A percentile compares a stretch with the other conserved stretches of the same genome.
phyloP scores from a whole-genome alignment of 2,888 invertebrate species.

The Deroplatys truncata region DNA sequence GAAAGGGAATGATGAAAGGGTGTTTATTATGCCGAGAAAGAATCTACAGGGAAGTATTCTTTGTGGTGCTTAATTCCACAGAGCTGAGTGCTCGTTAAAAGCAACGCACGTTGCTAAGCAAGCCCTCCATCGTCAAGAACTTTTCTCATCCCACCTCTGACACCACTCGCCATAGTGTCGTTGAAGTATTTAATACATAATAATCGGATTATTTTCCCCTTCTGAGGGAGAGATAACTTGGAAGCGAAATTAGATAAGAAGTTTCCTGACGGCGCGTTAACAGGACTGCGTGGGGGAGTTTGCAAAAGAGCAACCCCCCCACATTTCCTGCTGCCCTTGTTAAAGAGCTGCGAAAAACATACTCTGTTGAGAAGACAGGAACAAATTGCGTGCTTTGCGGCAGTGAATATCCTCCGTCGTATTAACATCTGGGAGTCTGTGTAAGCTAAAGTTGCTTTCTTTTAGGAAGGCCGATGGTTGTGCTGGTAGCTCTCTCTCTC shows the following conservation, averaged over 20 bases:
- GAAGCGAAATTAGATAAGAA: constrained; percentile 2
- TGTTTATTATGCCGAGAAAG: too few species aligned
- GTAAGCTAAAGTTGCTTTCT: too few species aligned
- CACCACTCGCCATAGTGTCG: not conserved
- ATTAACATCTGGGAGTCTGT: too few species aligned
- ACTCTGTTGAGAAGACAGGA: not conserved
- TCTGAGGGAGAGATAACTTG: not conserved
- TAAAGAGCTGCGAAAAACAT: not conserved
- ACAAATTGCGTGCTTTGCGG: not conserved
- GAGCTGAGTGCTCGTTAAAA: too few species aligned
- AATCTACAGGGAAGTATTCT: too few species aligned
- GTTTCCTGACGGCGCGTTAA: not conserved
- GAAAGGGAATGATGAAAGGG: too few species aligned
- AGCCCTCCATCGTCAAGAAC: not conserved
- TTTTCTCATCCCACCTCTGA: not conserved
- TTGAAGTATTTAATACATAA: constrained; percentile 11
- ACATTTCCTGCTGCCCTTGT: not conserved
- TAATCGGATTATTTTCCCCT: constrained; percentile 3
- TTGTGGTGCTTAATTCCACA: too few species aligned
- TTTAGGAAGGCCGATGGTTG: too few species aligned
- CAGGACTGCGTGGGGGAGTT: not conserved
- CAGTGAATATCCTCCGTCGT: not conserved
- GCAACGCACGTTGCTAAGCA: not conserved
- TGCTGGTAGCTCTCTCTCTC: too few species aligned
- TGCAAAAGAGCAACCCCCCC: not conserved